Percentiles rank a stretch among this genome's conserved stretches.
Conservation (phyloP, 2,797 vertebrate species). For the Sitta carolinensis region DNA sequence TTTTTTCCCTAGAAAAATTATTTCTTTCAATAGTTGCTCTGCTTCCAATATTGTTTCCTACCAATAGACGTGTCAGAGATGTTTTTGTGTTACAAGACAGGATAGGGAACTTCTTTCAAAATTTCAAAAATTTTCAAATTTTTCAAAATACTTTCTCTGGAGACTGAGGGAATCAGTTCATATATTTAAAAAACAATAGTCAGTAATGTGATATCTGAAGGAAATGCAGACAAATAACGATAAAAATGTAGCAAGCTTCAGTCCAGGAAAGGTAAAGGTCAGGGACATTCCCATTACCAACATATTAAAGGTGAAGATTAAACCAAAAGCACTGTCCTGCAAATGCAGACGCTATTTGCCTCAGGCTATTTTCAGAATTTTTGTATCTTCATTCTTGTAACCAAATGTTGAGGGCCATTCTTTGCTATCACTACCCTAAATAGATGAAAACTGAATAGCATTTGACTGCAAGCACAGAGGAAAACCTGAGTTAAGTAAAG, state of each 20-base stretch:
- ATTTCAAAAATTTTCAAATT: background rate
- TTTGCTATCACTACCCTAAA: background rate
- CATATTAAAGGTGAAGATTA: background rate
- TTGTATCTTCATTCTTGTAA: background rate
- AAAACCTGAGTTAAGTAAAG: constrained; percentile 34
- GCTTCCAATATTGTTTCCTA: background rate
- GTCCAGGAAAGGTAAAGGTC: background rate
- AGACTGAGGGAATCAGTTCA: background rate
- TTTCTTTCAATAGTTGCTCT: background rate
- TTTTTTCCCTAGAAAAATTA: accelerated
- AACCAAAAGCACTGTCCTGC: background rate
- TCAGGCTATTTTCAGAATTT: background rate
- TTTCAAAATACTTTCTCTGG: background rate
- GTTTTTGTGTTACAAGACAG: background rate
- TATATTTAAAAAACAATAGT: background rate
- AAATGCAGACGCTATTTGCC: background rate
- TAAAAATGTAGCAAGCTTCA: background rate
- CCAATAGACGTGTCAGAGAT: background rate
- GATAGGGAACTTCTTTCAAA: background rate
- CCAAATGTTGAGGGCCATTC: constrained; percentile 3
- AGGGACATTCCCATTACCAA: background rate
- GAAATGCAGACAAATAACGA: background rate
- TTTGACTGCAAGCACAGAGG: constrained; percentile 7
- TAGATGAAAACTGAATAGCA: background rate
- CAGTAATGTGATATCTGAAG: background rate